Evolutionary conservation across 2,888 invertebrate species (phyloP).

Genomic region (Lasioglossum morio): DNA sequence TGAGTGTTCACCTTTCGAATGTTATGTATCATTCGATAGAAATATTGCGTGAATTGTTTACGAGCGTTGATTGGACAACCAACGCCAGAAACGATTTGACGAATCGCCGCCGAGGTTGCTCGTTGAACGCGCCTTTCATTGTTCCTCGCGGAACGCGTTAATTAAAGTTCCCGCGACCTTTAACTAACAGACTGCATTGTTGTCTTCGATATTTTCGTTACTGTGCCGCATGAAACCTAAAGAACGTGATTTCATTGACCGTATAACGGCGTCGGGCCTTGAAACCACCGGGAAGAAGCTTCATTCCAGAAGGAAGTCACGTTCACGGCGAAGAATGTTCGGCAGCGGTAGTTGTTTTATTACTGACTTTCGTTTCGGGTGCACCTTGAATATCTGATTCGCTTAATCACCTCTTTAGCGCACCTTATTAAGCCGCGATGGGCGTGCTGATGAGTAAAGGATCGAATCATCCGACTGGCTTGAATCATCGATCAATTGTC

Average conservation of each 20-base stretch:
- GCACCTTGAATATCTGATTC: neutral
- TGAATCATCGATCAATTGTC: neutral
- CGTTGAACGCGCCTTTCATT: neutral
- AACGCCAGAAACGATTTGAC: neutral
- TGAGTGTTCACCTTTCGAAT: neutral
- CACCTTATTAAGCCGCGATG: neutral
- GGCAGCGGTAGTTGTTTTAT: neutral
- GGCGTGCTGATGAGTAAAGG: neutral
- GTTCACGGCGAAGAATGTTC: conserved; percentile 17
- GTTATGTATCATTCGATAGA: neutral
- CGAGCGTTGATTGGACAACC: neutral
- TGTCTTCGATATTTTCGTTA: conserved; percentile 6
- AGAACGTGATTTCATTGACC: neutral
- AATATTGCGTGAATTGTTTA: neutral
- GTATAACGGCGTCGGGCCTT: conserved; percentile 15
- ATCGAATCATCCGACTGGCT: neutral
- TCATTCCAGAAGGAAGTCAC: conserved; percentile 5
- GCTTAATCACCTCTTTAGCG: neutral
- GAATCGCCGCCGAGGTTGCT: neutral
- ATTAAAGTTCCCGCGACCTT: neutral
- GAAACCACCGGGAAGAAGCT: neutral
- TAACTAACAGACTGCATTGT: neutral
- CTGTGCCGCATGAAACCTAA: neutral
- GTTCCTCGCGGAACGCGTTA: neutral
- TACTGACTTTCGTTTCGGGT: neutral